Evolutionary conservation across 2,113 vertebrate genomes (phyloP), one percentile per base, ranked within the genome.

Genomic region (Rhadina sibilatrix): DNA sequence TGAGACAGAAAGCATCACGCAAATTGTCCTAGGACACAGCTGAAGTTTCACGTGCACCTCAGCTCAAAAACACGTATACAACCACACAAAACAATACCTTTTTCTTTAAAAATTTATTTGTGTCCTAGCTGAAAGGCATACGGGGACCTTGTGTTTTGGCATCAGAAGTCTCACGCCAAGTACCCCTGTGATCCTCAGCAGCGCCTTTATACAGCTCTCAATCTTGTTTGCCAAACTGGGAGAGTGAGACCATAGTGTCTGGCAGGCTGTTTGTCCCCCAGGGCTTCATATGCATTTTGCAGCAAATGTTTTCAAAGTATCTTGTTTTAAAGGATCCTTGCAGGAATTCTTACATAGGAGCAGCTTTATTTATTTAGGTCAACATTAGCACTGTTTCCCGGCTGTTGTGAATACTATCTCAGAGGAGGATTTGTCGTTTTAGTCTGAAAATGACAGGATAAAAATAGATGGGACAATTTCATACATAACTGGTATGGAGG

Each of bases 301-400:
- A 81, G 80, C 60, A 66, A 80, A 82, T 90, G 82, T 94, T 96
- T 94, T 89, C n/a, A 12, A 93, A 94, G 50, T 44, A n/a, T 57
- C 61, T 70, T 53, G 77, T 61, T 84, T 75, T 81, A 88, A 91
- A 92, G 61, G 77, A 94, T 83, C 70, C 64, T 94, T 96, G 85
- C 83, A 93, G 87, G 75, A 96, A 91, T 88, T 66, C 87, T 94
- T 78, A 83, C 5, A 38, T 14, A 63, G 80, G 66, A 88, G 76
- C 25, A 91, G 61, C 33, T 91, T 90, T 89, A 90, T 93, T 95
- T 95, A 96, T 94, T 94, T 96, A 92, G 95, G 91, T 93, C 92
- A 95, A 83, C 93, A 87, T 92, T 89, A 91, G 78, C 84, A 89
- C 95, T 88, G 22, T 90, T 96, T 95, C 88, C 88, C 87, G 92